Conservation (phyloP, 2,888 invertebrate genomes). For the Hemistola chrysoprasaria region DNA sequence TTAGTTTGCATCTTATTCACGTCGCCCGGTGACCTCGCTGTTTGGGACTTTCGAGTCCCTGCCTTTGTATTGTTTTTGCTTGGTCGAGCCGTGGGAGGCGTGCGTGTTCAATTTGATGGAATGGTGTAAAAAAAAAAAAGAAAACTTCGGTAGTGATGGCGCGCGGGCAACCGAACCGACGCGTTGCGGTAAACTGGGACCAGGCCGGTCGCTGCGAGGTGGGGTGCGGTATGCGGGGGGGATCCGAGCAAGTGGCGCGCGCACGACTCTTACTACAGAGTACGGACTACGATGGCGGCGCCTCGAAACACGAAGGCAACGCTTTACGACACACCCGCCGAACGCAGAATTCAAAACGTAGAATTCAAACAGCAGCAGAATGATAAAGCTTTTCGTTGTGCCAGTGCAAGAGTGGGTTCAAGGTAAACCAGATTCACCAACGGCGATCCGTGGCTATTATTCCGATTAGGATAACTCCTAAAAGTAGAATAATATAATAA, state of each 20-base stretch:
- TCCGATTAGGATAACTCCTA: slow-evolving; percentile 33
- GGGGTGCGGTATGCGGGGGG: slow-evolving; percentile 55
- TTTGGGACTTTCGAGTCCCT: slow-evolving; percentile 62
- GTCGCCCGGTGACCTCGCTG: slow-evolving; percentile 50
- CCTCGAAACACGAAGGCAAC: slow-evolving; percentile 73
- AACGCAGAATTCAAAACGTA: slow-evolving; percentile 54
- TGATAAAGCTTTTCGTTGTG: slow-evolving; percentile 45
- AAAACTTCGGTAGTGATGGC: slow-evolving; percentile 37
- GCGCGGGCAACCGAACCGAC: slow-evolving; percentile 74
- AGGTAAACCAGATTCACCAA: slow-evolving; percentile 58
- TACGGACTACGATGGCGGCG: slow-evolving; percentile 76
- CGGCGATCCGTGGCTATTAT: slow-evolving; percentile 40
- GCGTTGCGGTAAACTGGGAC: slow-evolving; percentile 80
- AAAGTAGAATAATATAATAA: slow-evolving; percentile 29
- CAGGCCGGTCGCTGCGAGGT: slow-evolving; percentile 61
- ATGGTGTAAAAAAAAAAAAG: slow-evolving; percentile 44
- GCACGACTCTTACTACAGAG: slow-evolving; percentile 68
- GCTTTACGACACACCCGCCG: slow-evolving; percentile 75
- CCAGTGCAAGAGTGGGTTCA: slow-evolving; percentile 61
- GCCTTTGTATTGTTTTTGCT: slow-evolving; percentile 54
- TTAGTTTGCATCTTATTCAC: slow-evolving; percentile 80
- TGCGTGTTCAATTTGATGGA: slow-evolving; percentile 58
- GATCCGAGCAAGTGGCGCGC: slow-evolving; percentile 73
- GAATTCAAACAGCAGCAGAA: slow-evolving; percentile 52
- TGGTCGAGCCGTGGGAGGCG: slow-evolving; percentile 48